Evolutionary conservation across 1,140 invertebrate species (phyloP), one percentile per base, ranked within the genome.

Genomic region (Nilaparvata lugens): DNA sequence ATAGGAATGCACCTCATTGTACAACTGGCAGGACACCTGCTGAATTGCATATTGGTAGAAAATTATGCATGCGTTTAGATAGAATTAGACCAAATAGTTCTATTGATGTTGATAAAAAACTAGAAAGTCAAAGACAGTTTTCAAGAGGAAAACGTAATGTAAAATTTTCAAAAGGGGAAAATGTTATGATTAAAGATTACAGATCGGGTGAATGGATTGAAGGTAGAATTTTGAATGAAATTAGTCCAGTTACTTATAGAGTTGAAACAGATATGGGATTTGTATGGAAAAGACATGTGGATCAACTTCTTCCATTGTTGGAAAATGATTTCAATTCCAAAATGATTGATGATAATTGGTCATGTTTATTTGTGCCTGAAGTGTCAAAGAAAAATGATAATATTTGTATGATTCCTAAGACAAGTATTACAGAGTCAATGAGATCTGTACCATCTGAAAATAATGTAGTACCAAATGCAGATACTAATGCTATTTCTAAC

Each of bases 271-370:
- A 38, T 5, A n/a, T n/a, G n/a, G n/a, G n/a, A n/a, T n/a, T n/a
- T 28, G 31, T 19, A 6, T 38, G 14, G 16, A 58, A 48, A 28
- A 42, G 56, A 28, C 56, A 58, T 21, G 13, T 58, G 1, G 56
- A 58, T 31, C 56, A 58, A 58, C 18, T 58, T 4, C 24, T 31
- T 74, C 78, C 7, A 4, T 28, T 28, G 7, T 4, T 28, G 25
- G 25, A 28, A 28, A 28, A 7, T 28, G 7, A 28, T 28, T 28
- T n/a, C 25, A 28, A 28, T 7, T 28, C n/a, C n/a, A n/a, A n/a
- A n/a, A n/a, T n/a, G n/a, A n/a, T n/a, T n/a, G n/a, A n/a, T n/a
- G 25, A 28, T 28, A 28, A 28, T 28, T 4, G 7, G 3, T 28
- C 25, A 28, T 28, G 25, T 28, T 3, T 28, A 28, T 28, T 28